Percentiles rank a stretch among this genome's conserved stretches.
phyloP scores from a whole-genome alignment of 2,888 invertebrate species.

The Papilio protenor region DNA sequence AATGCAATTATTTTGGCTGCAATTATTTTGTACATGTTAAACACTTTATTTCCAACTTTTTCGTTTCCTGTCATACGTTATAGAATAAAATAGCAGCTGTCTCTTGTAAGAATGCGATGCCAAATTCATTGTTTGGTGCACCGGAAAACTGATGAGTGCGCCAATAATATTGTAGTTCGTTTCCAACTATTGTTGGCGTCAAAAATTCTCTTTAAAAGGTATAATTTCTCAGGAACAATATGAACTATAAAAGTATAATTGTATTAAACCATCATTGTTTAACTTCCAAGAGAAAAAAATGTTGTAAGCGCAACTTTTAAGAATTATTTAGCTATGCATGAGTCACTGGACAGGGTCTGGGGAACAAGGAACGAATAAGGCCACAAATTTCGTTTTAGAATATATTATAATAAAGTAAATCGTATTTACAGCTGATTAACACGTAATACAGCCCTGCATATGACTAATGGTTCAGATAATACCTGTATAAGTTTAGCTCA shows the following conservation, averaged over 20 bases:
- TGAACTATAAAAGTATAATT: slow-evolving; percentile 16
- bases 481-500: slow-evolving; percentile 53
- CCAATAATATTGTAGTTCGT: slow-evolving; percentile 68
- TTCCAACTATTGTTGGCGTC: slow-evolving; percentile 64
- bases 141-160: slow-evolving; percentile 64
- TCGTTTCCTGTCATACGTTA: slow-evolving; percentile 3
- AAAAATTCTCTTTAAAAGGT: slow-evolving; percentile 35
- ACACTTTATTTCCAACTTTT: not conserved
- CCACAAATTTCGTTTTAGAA: not conserved
- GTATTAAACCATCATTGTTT: too few species aligned
- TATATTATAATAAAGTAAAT: not conserved
- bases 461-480: slow-evolving; percentile 71
- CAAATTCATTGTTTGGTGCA: slow-evolving; percentile 71
- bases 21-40: not conserved
- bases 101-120: slow-evolving; percentile 63
- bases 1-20: not conserved
- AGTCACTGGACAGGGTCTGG: too few species aligned
- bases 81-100: slow-evolving; percentile 43
- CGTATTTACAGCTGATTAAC: slow-evolving; percentile 34
- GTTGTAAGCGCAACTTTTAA: too few species aligned
- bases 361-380: not conserved
- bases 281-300: too few species aligned
- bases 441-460: slow-evolving; percentile 61
- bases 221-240: slow-evolving; percentile 39
- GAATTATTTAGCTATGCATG: too few species aligned